Evolutionary conservation across 2,888 invertebrate genomes (phyloP), one percentile per base, ranked within the genome.

Genomic region (Drosophila macrospina): DNA sequence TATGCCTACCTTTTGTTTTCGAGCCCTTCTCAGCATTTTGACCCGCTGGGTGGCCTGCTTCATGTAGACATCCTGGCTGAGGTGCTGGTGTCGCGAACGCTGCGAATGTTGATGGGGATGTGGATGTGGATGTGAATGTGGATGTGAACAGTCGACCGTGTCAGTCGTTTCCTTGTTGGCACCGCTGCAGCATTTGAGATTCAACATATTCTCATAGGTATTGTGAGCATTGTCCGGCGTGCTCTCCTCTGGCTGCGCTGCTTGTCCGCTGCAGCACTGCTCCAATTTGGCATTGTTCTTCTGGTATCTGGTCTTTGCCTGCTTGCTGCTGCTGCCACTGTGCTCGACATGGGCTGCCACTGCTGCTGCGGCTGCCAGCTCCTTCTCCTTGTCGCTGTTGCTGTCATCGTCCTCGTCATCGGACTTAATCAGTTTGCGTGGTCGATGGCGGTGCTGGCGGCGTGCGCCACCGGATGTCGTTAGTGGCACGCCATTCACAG

Each of bases 321-420:
- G 50, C 60, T 52, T 61, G 74, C 74, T 64, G 52, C 65, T 65
- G 65, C 62, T 61, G 28, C 28, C 77, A 74, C 62, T 74, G 60
- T 63, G 68, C n/a, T 74, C 66, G 7, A 74, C 73, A 44, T 56
- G 64, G 6, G 60, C 45, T 32, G 37, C n/a, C 24, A 63, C 56
- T 34, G 34, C 30, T 37, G 67, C 55, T 34, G 48, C 62, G 8
- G 42, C 36, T 11, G 41, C 44, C 48, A 55, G 47, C 61, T 89
- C 89, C 74, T 84, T 88, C 62, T 91, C 91, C 81, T 89, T 91
- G 65, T 92, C 92, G 69, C 92, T 92, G 61, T 89, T 91, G 80
- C 90, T 91, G 78, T 92, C 92, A 71, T 92, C 92, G 71, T 91
- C 92, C 77, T 92, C 92, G 70, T 92, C 92, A 76, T 92, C 92